These are phyloP conservation scores for Rhincodon typus DNA, from an alignment of 2,797 vertebrate species.

Conservation along the genomic window DNA sequence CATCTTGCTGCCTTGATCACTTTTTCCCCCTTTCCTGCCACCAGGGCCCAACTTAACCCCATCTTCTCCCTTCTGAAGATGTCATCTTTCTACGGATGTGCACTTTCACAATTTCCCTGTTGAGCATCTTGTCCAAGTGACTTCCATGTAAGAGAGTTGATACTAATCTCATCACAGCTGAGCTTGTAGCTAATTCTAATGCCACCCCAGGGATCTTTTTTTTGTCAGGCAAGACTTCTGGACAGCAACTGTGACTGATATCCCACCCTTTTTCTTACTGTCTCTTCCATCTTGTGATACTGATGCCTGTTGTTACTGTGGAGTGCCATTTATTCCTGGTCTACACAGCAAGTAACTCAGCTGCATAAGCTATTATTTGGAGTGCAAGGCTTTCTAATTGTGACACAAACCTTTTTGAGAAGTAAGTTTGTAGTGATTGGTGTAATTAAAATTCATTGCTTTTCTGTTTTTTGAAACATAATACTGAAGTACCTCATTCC, in stretches of 20 bases:
- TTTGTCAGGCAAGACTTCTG: not conserved
- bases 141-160: not conserved
- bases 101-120: not conserved
- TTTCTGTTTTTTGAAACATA: not conserved
- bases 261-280: not conserved
- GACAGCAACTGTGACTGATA: not conserved
- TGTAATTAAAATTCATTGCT: not conserved
- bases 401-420: not conserved
- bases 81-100: not conserved
- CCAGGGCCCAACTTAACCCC: not conserved
- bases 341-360: not conserved
- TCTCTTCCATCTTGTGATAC: not conserved
- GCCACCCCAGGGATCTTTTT: not conserved
- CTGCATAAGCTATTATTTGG: not conserved
- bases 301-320: not conserved
- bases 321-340: not conserved
- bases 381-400: not conserved
- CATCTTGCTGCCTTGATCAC: not conserved
- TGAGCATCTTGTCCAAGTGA: not conserved
- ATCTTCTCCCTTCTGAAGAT: not conserved
- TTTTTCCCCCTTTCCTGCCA: too few relatives aligned
- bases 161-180: not conserved
- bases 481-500: not conserved
- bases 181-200: not conserved
- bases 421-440: not conserved